phyloP scores from a whole-genome alignment of 2,113 vertebrate species.

The Anoplopoma fimbria region DNA sequence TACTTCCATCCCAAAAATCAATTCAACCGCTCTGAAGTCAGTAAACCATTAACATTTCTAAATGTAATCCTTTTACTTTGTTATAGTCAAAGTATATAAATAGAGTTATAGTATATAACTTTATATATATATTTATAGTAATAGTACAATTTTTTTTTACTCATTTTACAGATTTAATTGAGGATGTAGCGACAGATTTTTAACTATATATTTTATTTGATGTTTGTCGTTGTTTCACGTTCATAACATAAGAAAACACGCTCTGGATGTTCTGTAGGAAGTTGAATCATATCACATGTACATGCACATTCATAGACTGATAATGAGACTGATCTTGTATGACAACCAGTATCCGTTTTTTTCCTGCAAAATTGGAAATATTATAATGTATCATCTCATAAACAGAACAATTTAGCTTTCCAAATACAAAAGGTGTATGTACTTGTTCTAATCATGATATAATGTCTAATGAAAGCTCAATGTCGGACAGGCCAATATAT shows the following conservation, averaged over 20 bases:
- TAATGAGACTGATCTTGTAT: constrained; percentile 26
- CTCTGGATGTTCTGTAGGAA: neutral
- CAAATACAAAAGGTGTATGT: constrained; percentile 1
- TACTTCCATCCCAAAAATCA: too few species aligned
- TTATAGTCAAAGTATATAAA: too few species aligned
- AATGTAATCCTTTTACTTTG: too few species aligned
- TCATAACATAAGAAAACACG: neutral
- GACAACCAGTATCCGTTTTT: constrained; percentile 4
- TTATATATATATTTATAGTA: too few species aligned
- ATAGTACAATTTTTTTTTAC: too few species aligned
- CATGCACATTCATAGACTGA: neutral
- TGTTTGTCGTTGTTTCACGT: constrained; percentile 3
- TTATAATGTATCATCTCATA: neutral
- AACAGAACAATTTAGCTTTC: constrained; percentile 18
- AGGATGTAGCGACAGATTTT: neutral
- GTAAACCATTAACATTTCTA: too few species aligned
- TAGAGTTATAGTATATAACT: too few species aligned
- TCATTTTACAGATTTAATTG: too few species aligned
- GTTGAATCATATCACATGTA: neutral
- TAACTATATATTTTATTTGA: neutral
- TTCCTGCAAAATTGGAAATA: neutral
- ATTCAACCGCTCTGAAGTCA: too few species aligned
- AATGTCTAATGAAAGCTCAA: constrained; percentile 16
- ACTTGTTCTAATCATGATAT: neutral
- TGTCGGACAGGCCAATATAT: neutral